Evolutionary conservation across 2,888 invertebrate species (phyloP), one percentile per base, ranked within the genome.

Genomic region (Clusia tigrina): DNA sequence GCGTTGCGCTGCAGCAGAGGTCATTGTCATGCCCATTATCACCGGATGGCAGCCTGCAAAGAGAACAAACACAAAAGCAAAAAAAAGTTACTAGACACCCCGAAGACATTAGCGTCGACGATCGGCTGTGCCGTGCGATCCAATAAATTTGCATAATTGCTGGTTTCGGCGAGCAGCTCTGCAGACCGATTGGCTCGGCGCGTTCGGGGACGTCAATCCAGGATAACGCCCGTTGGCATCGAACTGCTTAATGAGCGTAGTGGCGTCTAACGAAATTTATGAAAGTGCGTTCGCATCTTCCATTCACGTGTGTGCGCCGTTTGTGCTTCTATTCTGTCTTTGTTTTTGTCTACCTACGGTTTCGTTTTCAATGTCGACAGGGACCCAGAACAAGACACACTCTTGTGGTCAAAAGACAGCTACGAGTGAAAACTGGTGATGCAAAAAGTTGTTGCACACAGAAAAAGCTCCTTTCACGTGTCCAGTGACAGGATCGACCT

Each of bases 81-180:
- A 56, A 2, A 2, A 18, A 22, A 37, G 9, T 42, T 25, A 23
- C 23, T 23, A 42, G 56, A 51, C 58, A 52, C 51, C 58, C 58
- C 18, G 51, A 48, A 58, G 58, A 42, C 42, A 42, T 42, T 3
- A 42, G 42, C 10, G 10, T 10, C n/a, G 42, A 42, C 42, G 42
- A 42, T 42, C 12, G 9, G 15, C 42, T 10, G 42, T 42, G 42
- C n/a, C 42, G 15, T 17, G 42, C 42, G 42, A 42, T 42, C 42
- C 61, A 54, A 62, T 57, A 62, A 68, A 74, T 74, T 77, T 73
- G 76, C 78, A 74, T 74, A 74, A 74, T 74, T 74, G 74, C 76
- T 74, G 70, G 73, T 60, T 58, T 42, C n/a, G 6, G 10, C n/a
- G n/a, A 17, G 2, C 42, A 42, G 42, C 42, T 12, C 32, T 6